A percentile compares a stretch with the other conserved stretches of the same genome.
Conservation (phyloP, 2,113 vertebrate species). For the Cryptoleucopteryx plumbea region DNA sequence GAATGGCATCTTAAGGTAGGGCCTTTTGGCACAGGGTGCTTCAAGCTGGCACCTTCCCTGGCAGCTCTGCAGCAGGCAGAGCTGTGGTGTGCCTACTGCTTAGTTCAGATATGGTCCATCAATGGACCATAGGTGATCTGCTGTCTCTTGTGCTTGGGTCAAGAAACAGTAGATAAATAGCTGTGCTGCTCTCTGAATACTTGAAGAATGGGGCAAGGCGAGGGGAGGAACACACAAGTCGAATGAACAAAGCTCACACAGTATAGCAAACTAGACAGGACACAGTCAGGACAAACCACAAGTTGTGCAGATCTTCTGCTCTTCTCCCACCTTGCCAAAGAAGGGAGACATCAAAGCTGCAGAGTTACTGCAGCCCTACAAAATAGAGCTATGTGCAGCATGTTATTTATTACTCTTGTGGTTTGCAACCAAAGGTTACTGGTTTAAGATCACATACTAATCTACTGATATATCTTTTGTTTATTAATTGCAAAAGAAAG, state of each 20-base stretch:
- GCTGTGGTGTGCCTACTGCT: not conserved
- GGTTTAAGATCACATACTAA: not conserved
- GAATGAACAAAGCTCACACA: not conserved
- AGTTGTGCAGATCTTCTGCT: not conserved
- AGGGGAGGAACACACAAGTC: not conserved
- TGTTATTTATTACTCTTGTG: not conserved
- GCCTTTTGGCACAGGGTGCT: not conserved
- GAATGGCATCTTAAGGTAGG: not conserved
- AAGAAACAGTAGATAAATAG: not conserved
- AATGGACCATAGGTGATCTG: not conserved
- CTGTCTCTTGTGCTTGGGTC: not conserved
- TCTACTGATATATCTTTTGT: not conserved
- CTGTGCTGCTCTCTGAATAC: not conserved
- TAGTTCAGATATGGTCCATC: not conserved
- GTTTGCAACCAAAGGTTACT: not conserved
- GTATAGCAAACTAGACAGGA: not conserved
- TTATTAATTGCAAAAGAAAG: not conserved
- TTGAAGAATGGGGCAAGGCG: not conserved
- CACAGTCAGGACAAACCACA: not conserved
- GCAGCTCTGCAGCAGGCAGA: not conserved
- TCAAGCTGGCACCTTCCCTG: not conserved
- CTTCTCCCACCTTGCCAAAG: not conserved
- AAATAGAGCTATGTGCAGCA: not conserved
- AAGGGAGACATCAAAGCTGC: not conserved
- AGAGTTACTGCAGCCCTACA: not conserved